A percentile compares a stretch with the other conserved stretches of the same genome.
These are phyloP conservation scores for Dendroctonus ponderosae DNA, from an alignment of 1,140 invertebrate genomes.

Conservation along the genomic window DNA sequence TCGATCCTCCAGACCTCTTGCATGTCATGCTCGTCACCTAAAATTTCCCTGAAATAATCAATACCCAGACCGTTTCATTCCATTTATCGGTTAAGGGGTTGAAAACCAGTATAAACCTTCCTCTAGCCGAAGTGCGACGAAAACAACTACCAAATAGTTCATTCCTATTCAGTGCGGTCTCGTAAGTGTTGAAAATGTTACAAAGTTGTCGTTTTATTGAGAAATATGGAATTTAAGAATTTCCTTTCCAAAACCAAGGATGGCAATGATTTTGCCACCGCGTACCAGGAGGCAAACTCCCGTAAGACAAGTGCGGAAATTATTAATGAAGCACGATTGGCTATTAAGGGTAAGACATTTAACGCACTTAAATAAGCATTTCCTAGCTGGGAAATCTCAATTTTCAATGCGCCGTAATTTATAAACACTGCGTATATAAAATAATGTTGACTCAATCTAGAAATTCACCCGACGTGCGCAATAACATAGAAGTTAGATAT, in stretches of 20 bases:
- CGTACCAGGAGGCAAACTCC: constrained; percentile 36
- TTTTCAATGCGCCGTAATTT: no score
- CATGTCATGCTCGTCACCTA: constrained; percentile 29
- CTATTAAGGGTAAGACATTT: constrained; percentile 50
- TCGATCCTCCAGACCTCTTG: constrained; percentile 19
- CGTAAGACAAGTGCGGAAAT: constrained; percentile 72
- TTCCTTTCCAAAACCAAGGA: constrained; percentile 18
- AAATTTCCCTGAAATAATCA: constrained; percentile 40
- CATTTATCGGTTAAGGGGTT: constrained; percentile 7
- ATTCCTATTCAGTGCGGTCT: no score
- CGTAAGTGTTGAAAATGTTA: neutral
- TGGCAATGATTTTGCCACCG: constrained; percentile 30
- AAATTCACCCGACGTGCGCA: no score
- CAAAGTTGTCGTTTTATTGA: neutral
- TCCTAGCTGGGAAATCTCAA: no score
- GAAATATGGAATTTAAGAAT: constrained; percentile 35
- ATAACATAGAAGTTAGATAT: no score
- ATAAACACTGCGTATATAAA: no score
- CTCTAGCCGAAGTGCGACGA: neutral
- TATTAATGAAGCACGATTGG: constrained; percentile 72
- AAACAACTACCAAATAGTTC: no score
- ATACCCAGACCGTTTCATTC: constrained; percentile 30
- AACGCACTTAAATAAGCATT: no score
- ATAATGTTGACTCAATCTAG: no score
- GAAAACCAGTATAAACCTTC: constrained; percentile 9